Evolutionary conservation across 2,888 invertebrate species (phyloP).

Genomic region (Amphipoea lucens): DNA sequence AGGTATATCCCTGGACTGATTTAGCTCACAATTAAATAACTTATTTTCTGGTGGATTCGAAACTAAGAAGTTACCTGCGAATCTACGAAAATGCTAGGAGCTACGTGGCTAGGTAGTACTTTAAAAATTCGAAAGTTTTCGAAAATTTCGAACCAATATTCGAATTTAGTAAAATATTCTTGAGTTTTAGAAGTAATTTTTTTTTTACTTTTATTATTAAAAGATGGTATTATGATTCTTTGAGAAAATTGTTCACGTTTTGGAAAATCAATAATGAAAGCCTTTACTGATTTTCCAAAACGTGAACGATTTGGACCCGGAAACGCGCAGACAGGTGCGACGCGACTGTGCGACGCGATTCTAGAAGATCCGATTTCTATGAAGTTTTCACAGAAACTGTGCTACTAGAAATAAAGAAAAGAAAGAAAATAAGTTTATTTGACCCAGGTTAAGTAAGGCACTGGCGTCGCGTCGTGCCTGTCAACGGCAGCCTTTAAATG

Average conservation of each 20-base stretch:
- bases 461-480: no score
- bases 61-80: background rate
- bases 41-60: background rate
- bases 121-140: background rate
- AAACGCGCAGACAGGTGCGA: background rate
- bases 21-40: background rate
- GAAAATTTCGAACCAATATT: no score
- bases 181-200: background rate
- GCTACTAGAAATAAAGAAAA: no score
- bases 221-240: background rate
- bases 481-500: no score
- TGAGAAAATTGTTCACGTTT: background rate
- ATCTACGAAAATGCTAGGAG: background rate
- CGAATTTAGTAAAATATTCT: background rate
- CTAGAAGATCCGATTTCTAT: background rate
- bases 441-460: no score
- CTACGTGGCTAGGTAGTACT: background rate
- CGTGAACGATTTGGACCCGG: no score
- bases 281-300: no score
- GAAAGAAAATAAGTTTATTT: no score
- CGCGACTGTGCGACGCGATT: background rate
- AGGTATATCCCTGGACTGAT: background rate
- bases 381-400: background rate
- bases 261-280: background rate
- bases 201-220: background rate